phyloP scores from a whole-genome alignment of 2,113 vertebrate species.

The Enhydra lutris region DNA sequence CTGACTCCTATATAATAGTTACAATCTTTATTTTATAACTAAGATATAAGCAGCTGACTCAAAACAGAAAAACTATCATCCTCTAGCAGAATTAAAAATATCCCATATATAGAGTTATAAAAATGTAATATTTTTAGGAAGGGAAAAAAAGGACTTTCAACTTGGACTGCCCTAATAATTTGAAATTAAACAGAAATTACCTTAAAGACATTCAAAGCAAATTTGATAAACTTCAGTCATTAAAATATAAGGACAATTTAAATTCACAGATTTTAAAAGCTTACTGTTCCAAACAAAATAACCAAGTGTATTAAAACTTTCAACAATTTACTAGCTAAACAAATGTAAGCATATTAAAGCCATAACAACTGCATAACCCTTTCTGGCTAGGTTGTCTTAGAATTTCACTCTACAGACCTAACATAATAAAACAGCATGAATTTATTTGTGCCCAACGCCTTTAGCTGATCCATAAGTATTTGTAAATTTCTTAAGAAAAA shows the following conservation, averaged over 20 bases:
- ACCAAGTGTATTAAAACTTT: not conserved
- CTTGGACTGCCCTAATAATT: not conserved
- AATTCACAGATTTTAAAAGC: not conserved
- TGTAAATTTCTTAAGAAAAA: conserved; percentile 44
- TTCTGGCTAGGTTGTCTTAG: not conserved
- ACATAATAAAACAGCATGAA: not conserved
- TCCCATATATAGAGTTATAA: not conserved
- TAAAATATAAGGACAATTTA: conserved; percentile 46
- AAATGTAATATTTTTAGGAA: conserved; percentile 3
- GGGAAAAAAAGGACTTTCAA: not conserved
- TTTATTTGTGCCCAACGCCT: not conserved
- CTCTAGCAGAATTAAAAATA: not conserved
- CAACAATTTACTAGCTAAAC: not conserved
- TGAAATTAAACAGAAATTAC: not conserved
- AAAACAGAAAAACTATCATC: conserved; percentile 34
- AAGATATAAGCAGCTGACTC: not conserved
- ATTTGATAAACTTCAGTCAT: not conserved
- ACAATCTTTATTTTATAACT: not conserved
- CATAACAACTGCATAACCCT: not conserved
- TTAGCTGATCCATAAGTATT: not conserved
- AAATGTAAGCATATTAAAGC: not conserved
- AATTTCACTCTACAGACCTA: not conserved
- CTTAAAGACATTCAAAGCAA: not conserved
- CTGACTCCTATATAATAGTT: not conserved
- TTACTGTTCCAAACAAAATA: conserved; percentile 30